A percentile compares a stretch with the other conserved stretches of the same genome.
Evolutionary conservation across 2,888 invertebrate genomes (phyloP).

Genomic region (Spodoptera picta): DNA sequence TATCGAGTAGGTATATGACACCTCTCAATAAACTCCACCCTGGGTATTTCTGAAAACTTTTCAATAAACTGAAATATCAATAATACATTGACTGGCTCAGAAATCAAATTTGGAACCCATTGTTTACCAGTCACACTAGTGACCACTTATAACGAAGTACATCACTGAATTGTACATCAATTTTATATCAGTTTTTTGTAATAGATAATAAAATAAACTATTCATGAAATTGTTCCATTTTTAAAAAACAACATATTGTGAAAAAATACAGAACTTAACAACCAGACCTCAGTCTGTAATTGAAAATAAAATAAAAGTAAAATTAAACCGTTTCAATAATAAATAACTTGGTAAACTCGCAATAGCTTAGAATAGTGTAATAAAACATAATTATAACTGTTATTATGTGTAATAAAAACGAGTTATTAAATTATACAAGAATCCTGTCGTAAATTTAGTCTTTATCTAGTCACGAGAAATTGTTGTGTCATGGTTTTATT

Average conservation of each 20-base stretch:
- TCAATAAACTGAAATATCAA: too few species aligned
- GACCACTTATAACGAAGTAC: too few species aligned
- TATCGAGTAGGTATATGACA: too few species aligned
- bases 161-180: too few species aligned
- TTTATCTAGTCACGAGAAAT: conserved; percentile 47
- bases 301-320: conserved; percentile 10
- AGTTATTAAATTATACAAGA: conserved; percentile 53
- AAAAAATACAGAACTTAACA: neutral
- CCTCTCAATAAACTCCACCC: too few species aligned
- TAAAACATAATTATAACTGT: conserved; percentile 53
- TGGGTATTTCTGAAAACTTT: too few species aligned
- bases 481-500: conserved; percentile 22
- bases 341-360: conserved; percentile 29
- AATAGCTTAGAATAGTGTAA: conserved; percentile 39
- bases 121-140: too few species aligned
- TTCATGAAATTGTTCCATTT: neutral
- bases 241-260: too few species aligned
- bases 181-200: too few species aligned
- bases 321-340: conserved; percentile 15
- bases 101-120: too few species aligned
- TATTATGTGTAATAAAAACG: conserved; percentile 57
- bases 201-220: too few species aligned
- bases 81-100: too few species aligned
- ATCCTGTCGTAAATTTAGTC: conserved; percentile 47
- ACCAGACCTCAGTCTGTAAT: neutral